These are phyloP conservation scores for Harmothoe impar DNA, from an alignment of 2,888 invertebrate genomes.

Conservation along the genomic window DNA sequence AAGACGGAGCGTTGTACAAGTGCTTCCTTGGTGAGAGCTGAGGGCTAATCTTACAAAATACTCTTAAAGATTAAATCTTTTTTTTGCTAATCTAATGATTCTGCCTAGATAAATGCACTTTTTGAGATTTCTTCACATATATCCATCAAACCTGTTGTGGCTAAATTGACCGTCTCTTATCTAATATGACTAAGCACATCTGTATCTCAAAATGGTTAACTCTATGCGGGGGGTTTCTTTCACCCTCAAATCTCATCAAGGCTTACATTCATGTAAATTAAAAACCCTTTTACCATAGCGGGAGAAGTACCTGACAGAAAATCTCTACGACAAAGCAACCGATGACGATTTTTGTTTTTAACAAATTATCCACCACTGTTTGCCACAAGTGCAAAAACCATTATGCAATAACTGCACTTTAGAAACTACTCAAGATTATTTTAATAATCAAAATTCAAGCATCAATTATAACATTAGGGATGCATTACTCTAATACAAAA, in stretches of 20 bases:
- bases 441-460: neutral
- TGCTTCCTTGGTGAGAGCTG: slow-evolving; percentile 44
- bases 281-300: slow-evolving; percentile 40
- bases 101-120: too few species aligned
- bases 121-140: neutral
- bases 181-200: neutral
- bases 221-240: neutral
- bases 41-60: neutral
- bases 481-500: neutral
- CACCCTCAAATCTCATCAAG: slow-evolving; percentile 36
- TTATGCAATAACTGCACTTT: neutral
- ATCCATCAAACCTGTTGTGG: too few species aligned
- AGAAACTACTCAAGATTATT: neutral
- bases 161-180: neutral
- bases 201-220: neutral
- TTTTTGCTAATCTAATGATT: too few species aligned
- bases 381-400: neutral
- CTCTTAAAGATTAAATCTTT: neutral
- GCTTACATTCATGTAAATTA: neutral
- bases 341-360: neutral
- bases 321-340: neutral
- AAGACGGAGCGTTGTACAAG: slow-evolving; percentile 23
- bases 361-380: neutral
- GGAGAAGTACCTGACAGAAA: neutral
- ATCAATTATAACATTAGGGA: neutral